Percentiles rank a stretch among this genome's conserved stretches.
Conservation (phyloP, 1,140 invertebrate species). For the Maconellicoccus hirsutus region DNA sequence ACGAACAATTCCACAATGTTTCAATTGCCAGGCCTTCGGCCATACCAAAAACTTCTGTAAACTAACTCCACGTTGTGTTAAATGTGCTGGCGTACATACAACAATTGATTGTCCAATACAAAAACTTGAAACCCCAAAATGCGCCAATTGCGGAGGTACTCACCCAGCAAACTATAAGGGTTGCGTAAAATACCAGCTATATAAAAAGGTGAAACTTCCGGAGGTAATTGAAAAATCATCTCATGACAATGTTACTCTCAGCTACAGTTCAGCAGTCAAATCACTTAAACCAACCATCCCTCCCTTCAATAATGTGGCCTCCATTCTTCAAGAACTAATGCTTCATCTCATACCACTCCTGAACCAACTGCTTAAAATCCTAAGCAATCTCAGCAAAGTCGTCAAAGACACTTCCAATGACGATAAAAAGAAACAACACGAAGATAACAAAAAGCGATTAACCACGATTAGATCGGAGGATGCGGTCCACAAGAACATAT, state of each 20-base stretch:
- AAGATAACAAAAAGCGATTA: no score
- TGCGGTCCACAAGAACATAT: no score
- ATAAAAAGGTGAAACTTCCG: neutral
- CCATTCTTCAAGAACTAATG: neutral
- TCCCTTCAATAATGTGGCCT: neutral
- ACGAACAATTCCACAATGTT: conserved; percentile 30
- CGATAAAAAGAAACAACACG: no score
- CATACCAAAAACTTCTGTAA: conserved; percentile 35
- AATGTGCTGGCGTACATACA: conserved; percentile 33
- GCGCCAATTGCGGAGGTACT: conserved; percentile 32
- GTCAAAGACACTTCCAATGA: neutral
- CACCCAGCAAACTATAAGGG: conserved; percentile 35
- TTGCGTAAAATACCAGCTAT: conserved; percentile 30
- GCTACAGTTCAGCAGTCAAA: neutral
- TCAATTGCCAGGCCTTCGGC: conserved; percentile 34
- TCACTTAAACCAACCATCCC: neutral
- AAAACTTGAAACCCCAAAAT: conserved; percentile 28
- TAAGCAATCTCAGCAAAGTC: neutral
- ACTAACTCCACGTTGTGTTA: conserved; percentile 32
- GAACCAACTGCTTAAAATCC: neutral
- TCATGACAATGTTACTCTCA: neutral
- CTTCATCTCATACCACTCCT: neutral
- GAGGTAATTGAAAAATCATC: no score
- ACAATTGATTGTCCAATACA: conserved; percentile 34
- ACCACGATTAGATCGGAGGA: no score